Percentiles rank a stretch among this genome's conserved stretches.
Evolutionary conservation across 1,140 invertebrate genomes (phyloP).

Genomic region (Rhyacophila brunnea): DNA sequence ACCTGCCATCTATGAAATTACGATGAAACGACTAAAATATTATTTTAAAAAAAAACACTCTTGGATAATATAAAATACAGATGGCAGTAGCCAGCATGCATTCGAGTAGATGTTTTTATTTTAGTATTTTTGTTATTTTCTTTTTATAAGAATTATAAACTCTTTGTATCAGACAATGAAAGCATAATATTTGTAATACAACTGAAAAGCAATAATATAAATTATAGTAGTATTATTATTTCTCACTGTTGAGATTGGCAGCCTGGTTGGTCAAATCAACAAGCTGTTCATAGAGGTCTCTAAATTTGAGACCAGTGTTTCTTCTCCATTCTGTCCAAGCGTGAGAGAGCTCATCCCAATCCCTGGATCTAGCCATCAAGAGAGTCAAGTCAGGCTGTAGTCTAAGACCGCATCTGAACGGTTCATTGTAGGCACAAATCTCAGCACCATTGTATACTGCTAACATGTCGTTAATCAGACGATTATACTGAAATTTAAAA

Average conservation of each 20-base stretch:
- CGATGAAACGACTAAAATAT: too few species aligned
- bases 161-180: too few species aligned
- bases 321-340: conserved; percentile 87
- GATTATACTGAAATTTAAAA: conserved; percentile 72
- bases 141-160: too few species aligned
- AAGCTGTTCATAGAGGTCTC: conserved; percentile 79
- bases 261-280: conserved; percentile 84
- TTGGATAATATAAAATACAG: too few species aligned
- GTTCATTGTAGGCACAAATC: conserved; percentile 80
- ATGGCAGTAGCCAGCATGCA: too few species aligned
- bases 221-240: conserved; percentile 3
- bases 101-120: too few species aligned
- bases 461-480: conserved; percentile 84
- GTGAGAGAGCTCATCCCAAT: conserved; percentile 83
- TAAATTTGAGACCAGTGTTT: conserved; percentile 73
- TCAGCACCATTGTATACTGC: conserved; percentile 84
- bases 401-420: conserved; percentile 74
- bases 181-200: too few species aligned
- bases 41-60: too few species aligned
- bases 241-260: conserved; percentile 80
- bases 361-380: conserved; percentile 69
- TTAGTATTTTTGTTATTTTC: too few species aligned
- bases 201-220: not conserved
- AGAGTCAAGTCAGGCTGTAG: conserved; percentile 75
- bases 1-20: too few species aligned